A percentile compares a stretch with the other conserved stretches of the same genome.
phyloP scores from a whole-genome alignment of 2,797 vertebrate genomes.

The Brachymystax lenok region DNA sequence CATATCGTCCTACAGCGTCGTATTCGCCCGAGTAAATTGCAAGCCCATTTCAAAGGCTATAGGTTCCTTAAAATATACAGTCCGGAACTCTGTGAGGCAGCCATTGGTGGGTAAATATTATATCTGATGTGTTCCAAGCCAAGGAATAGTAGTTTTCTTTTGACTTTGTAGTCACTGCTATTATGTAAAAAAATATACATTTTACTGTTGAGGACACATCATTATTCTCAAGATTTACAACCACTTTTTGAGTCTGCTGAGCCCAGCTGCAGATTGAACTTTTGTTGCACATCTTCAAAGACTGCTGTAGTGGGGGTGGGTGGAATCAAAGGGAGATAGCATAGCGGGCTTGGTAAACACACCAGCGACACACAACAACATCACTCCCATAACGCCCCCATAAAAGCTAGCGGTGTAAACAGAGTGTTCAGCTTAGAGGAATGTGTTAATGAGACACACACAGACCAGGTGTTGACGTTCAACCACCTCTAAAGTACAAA shows the following conservation, averaged over 20 bases:
- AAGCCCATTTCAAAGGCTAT: background rate
- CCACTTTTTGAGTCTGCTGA: slow-evolving; percentile 6
- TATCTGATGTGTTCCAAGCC: background rate
- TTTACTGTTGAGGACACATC: background rate
- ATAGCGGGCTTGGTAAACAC: slow-evolving; percentile 21
- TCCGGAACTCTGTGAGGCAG: background rate
- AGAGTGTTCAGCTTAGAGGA: slow-evolving; percentile 36
- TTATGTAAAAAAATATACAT: background rate
- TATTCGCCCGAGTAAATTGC: slow-evolving; percentile 14
- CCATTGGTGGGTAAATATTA: background rate
- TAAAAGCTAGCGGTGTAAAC: slow-evolving; percentile 33
- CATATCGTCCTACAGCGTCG: background rate
- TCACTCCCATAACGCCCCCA: slow-evolving; percentile 22
- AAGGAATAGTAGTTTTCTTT: background rate
- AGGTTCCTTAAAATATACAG: background rate
- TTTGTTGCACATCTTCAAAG: background rate
- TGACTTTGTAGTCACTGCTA: background rate
- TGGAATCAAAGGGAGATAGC: background rate
- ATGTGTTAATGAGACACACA: slow-evolving; percentile 47
- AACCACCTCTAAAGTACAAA: slow-evolving; percentile 13
- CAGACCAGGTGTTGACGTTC: slow-evolving; percentile 41
- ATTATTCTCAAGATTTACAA: slow-evolving; percentile 5
- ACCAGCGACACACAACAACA: slow-evolving; percentile 5
- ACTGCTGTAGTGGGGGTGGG: background rate
- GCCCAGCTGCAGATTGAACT: slow-evolving; percentile 13